These are phyloP conservation scores for Percopsis transmontana DNA, from an alignment of 2,113 vertebrate genomes.

Conservation along the genomic window DNA sequence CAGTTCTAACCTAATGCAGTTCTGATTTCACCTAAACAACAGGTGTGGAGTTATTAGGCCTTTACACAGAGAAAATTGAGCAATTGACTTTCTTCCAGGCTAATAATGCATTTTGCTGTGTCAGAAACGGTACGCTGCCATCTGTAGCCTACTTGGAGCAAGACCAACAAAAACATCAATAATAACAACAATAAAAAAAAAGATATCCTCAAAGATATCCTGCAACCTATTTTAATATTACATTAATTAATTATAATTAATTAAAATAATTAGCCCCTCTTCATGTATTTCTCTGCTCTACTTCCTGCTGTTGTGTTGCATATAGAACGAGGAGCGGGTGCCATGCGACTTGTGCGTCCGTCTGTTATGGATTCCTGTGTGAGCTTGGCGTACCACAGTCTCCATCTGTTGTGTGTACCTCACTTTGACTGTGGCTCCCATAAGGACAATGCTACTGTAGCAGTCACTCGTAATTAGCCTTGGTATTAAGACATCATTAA, in stretches of 20 bases:
- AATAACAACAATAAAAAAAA: neutral
- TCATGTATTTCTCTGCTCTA: slow-evolving; percentile 21
- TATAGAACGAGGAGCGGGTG: slow-evolving; percentile 47
- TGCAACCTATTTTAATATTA: too few relatives aligned
- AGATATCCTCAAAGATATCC: too few relatives aligned
- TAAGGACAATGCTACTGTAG: neutral
- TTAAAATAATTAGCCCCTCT: neutral
- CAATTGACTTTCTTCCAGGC: slow-evolving; percentile 8
- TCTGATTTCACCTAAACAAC: slow-evolving; percentile 13
- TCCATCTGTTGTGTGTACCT: slow-evolving; percentile 58
- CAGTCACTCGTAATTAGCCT: neutral
- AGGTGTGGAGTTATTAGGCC: slow-evolving; percentile 30
- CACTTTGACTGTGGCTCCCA: slow-evolving; percentile 4
- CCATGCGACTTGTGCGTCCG: slow-evolving; percentile 52
- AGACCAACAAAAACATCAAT: slow-evolving; percentile 23
- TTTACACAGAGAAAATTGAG: slow-evolving; percentile 4
- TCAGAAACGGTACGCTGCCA: slow-evolving; percentile 43
- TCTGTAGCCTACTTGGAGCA: slow-evolving; percentile 48
- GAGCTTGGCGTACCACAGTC: slow-evolving; percentile 30
- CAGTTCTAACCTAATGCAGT: too few relatives aligned
- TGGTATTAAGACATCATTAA: neutral
- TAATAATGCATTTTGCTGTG: slow-evolving; percentile 10
- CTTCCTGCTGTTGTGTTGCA: slow-evolving; percentile 20
- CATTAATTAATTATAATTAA: too few relatives aligned
- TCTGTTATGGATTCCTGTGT: slow-evolving; percentile 58